Evolutionary conservation across 2,888 invertebrate species (phyloP), one percentile per base, ranked within the genome.

Genomic region (Periphyllus acericola): DNA sequence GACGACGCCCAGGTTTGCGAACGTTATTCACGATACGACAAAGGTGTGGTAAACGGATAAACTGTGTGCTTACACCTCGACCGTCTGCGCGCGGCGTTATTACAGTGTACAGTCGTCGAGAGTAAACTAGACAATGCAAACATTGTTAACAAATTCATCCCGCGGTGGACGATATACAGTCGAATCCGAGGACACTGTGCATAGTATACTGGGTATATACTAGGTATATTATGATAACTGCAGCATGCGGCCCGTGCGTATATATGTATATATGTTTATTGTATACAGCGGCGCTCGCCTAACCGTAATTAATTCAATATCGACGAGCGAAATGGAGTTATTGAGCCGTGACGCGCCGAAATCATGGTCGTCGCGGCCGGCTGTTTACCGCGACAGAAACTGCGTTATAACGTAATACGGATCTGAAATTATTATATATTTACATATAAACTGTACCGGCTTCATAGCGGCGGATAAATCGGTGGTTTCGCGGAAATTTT

Each of bases 291-390:
- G 21, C 68, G 3, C 1, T 46, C 14, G 71, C 32, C 52, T 72
- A 25, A n/a, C 25, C 32, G 19, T 46, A 46, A 34, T 72, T 60
- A 40, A 81, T 68, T 60, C 34, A 34, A 79, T 60, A 79, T 80
- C 17, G 79, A 80, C 34, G 60, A 34, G 8, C 79, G 17, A 68
- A 81, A 68, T 29, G 36, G 29, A 81, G 29, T 81, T 68, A 66
- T 81, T 40, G 81, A 68, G 66, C 34, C 17, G 52, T 11, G 55
- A 55, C 55, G 55, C 55, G 55, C 25, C 25, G 3, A 60, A 60
- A 60, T 60, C 60, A 60, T 3, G n/a, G n/a, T 5, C 5, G 60
- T 60, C 25, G 21, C 60, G 21, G 60, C 21, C 25, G 60, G 6
- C 25, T 25, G 21, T 25, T 25, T 25, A 25, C 25, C 21, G 60